Evolutionary conservation across 2,113 vertebrate genomes (phyloP).

Genomic region (Balaeniceps rex): DNA sequence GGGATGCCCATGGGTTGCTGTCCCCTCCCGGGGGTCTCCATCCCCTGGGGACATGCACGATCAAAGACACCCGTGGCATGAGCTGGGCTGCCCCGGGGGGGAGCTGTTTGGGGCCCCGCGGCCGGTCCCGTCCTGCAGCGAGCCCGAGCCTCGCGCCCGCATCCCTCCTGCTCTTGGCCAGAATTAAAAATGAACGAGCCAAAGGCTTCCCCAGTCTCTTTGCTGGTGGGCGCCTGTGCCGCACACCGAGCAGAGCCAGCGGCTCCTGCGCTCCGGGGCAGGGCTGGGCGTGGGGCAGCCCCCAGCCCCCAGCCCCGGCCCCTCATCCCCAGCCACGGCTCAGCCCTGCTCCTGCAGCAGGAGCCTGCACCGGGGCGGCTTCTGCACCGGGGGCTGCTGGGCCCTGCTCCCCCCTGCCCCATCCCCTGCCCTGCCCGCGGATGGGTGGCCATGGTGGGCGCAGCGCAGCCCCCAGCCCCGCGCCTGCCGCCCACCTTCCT

Average conservation of each 20-base stretch:
- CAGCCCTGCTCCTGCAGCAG: not conserved
- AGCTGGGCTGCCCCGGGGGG: not conserved
- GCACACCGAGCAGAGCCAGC: not conserved
- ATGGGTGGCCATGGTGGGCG: not conserved
- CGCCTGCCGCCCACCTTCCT: not conserved
- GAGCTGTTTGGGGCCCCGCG: no score
- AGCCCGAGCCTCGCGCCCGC: not conserved
- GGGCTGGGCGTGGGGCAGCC: not conserved
- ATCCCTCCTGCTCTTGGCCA: not conserved
- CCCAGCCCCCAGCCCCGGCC: accelerated
- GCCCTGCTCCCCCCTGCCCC: not conserved
- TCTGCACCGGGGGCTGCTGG: not conserved
- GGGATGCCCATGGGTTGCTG: not conserved
- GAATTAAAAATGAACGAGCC: not conserved
- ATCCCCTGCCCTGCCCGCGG: not conserved
- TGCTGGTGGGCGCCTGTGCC: not conserved
- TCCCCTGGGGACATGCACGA: not conserved
- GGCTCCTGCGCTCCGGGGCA: not conserved
- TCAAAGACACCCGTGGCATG: not conserved
- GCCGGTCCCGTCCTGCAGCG: not conserved
- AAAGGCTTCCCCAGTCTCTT: not conserved
- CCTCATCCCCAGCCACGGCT: not conserved
- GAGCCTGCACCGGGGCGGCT: not conserved
- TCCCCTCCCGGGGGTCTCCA: accelerated
- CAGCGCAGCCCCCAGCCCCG: not conserved